These are phyloP conservation scores for Nycticryphes semicollaris DNA, from an alignment of 2,113 vertebrate species.

Conservation along the genomic window DNA sequence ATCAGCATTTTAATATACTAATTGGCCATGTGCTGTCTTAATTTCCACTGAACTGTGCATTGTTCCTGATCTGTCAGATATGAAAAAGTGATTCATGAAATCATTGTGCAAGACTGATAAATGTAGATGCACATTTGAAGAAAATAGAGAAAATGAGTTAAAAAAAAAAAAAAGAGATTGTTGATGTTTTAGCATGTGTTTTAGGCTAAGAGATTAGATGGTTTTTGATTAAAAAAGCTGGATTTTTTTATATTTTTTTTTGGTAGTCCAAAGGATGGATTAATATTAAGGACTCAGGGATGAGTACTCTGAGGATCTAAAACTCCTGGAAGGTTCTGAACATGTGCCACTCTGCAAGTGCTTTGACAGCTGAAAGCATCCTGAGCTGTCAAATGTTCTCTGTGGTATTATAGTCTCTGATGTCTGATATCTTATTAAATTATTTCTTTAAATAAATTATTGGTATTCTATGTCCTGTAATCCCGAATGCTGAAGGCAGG, in stretches of 20 bases:
- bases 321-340: not conserved
- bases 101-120: not conserved
- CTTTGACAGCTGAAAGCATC: not conserved
- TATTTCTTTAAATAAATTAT: not conserved
- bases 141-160: not conserved
- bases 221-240: not conserved
- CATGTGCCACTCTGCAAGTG: not conserved
- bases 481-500: not conserved
- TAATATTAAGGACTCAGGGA: not conserved
- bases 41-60: not conserved
- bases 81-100: not conserved
- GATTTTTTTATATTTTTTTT: not conserved
- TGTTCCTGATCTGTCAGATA: not conserved
- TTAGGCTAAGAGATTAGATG: not conserved
- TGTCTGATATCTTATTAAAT: not conserved
- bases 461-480: not conserved
- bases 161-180: not conserved
- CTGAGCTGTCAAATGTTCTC: not conserved
- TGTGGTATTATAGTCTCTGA: not conserved
- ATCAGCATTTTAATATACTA: not conserved
- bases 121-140: not conserved
- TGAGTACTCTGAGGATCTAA: not conserved
- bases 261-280: not conserved
- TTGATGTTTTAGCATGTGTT: not conserved
- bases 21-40: not conserved